phyloP scores from a whole-genome alignment of 2,888 invertebrate genomes.

The Pycnomerus fuliginosus region DNA sequence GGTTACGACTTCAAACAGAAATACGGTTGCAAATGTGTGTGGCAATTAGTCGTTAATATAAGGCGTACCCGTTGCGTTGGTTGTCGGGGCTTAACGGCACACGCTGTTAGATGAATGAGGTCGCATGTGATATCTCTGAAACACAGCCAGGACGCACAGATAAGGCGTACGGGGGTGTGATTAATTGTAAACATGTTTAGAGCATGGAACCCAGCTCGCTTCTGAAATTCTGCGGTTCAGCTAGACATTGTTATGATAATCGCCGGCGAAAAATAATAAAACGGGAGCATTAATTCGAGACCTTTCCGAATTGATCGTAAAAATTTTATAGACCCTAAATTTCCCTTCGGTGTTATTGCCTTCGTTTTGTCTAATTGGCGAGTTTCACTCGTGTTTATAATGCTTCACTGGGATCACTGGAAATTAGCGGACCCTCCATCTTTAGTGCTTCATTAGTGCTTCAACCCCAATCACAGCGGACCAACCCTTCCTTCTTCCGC shows the following conservation, averaged over 20 bases:
- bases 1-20: too few relatives aligned
- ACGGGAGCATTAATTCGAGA: conserved; percentile 12
- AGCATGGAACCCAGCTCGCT: too few relatives aligned
- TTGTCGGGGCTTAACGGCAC: conserved; percentile 15
- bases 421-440: too few relatives aligned
- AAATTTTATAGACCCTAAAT: conserved; percentile 17
- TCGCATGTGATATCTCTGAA: conserved; percentile 39
- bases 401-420: not conserved
- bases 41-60: conserved; percentile 17
- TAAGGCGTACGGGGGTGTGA: conserved; percentile 34
- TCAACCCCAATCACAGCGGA: too few relatives aligned
- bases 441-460: too few relatives aligned
- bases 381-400: conserved; percentile 6
- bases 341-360: conserved; percentile 8
- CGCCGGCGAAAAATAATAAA: not conserved
- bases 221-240: too few relatives aligned
- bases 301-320: conserved; percentile 16
- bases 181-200: conserved; percentile 38
- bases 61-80: conserved; percentile 10
- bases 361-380: conserved; percentile 14
- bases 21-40: conserved; percentile 18
- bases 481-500: too few relatives aligned
- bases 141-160: conserved; percentile 34
- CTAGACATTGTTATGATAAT: not conserved
- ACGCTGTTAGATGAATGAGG: conserved; percentile 33